Conservation (phyloP, 2,113 vertebrate genomes). For the Sinocyclocheilus maitianheensis region DNA sequence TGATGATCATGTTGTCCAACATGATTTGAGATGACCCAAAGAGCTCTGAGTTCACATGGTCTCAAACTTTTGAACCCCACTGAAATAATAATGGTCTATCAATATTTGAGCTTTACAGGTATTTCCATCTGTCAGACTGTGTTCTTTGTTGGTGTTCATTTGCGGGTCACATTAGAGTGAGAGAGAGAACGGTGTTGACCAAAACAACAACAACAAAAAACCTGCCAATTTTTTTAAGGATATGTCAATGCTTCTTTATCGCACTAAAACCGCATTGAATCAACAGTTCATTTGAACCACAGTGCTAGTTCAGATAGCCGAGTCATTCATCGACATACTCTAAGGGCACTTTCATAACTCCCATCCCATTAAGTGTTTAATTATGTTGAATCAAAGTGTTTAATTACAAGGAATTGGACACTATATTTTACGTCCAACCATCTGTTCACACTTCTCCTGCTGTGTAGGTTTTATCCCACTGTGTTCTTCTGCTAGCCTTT, state of each 20-base stretch:
- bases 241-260: constrained; percentile 13
- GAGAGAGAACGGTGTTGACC: constrained; percentile 43
- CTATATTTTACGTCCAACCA: constrained; percentile 74
- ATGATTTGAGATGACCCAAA: background rate
- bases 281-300: constrained; percentile 35
- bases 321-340: constrained; percentile 60
- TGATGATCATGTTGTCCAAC: background rate
- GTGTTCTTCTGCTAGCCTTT: constrained; percentile 53
- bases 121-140: no score
- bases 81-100: background rate
- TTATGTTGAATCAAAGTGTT: constrained; percentile 76
- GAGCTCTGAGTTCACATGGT: background rate
- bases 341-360: constrained; percentile 63
- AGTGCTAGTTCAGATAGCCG: constrained; percentile 46
- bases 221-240: background rate
- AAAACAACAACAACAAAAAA: constrained; percentile 33
- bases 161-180: constrained; percentile 19
- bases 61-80: background rate
- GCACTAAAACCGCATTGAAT: constrained; percentile 42
- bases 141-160: background rate
- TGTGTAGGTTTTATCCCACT: constrained; percentile 54
- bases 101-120: no score
- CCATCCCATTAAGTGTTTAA: constrained; percentile 74
- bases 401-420: constrained; percentile 73
- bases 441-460: constrained; percentile 65